Evolutionary conservation across 2,113 vertebrate species (phyloP), one percentile per base, ranked within the genome.

Genomic region (Ursus arctos): DNA sequence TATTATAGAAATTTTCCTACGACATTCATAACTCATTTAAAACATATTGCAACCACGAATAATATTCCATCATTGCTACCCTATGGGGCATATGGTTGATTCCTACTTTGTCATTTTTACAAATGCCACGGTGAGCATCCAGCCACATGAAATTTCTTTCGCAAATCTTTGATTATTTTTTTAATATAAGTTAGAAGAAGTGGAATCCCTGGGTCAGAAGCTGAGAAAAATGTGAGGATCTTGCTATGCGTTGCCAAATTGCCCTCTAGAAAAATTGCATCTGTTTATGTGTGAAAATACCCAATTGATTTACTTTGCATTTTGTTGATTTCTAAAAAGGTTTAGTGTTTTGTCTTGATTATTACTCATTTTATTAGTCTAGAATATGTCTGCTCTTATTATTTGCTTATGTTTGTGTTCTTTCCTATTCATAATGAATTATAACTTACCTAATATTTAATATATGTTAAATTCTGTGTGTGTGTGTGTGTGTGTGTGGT

Each of bases 281-380:
- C 49, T 3, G 10, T 94, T 49, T 71, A 53, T 61, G 88, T 84
- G 36, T 85, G 43, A 90, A 84, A 87, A 76, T 55, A 59, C 8
- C 28, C 8, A 83, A 22, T 57, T 92, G 12, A 59, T 4, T 90
- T 87, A 22, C 40, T 98, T 97, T 89, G 16, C 40, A 57, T 89
- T 95, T 76, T 61, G 74, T 59, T 95, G 61, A 36, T 87, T 94
- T 94, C 77, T 80, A 85, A 93, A 79, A 90, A 90, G 61, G 21
- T 28, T 80, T 80, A 92, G 19, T 77, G 33, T 81, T 83, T 96
- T 92, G 31, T 72, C 24, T 93, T 94, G 26, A 22, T 91, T 92
- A 36, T 91, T 84, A 69, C 10, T 92, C 61, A 63, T 36, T 90
- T 87, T 79, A 81, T 49, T 80, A n/a, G 77, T 93, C 95, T 96